These are phyloP conservation scores for Mormyrops attenuatus DNA, from an alignment of 2,797 vertebrate genomes.

Conservation along the genomic window DNA sequence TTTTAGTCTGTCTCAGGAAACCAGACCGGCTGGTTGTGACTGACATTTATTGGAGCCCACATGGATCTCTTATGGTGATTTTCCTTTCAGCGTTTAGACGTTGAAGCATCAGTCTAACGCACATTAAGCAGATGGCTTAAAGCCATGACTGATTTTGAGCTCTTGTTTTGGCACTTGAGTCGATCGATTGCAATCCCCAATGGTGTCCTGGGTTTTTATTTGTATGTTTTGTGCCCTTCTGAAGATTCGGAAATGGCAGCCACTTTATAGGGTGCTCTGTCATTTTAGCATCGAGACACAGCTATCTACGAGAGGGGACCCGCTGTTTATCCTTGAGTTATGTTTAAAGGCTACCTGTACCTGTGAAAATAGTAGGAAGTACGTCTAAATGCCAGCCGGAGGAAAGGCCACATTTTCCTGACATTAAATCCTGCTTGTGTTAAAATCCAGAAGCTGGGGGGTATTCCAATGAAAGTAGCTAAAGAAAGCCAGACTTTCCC, in stretches of 20 bases:
- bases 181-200: neutral
- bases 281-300: neutral
- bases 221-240: constrained; percentile 32
- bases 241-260: neutral
- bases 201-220: neutral
- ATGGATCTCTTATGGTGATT: neutral
- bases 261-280: neutral
- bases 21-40: neutral
- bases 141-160: neutral
- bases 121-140: neutral
- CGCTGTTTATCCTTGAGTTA: neutral
- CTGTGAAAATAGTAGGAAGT: neutral
- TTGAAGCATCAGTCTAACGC: neutral
- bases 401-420: neutral
- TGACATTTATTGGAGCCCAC: neutral
- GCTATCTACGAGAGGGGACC: neutral
- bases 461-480: too few relatives aligned
- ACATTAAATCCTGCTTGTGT: too few relatives aligned
- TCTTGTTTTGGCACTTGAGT: neutral
- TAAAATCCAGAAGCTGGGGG: neutral
- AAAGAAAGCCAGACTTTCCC: too few relatives aligned
- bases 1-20: neutral
- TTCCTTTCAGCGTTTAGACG: neutral
- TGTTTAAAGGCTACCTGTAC: neutral
- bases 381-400: neutral